phyloP scores from a whole-genome alignment of 2,888 invertebrate genomes.

The Ectropis crepuscularia region DNA sequence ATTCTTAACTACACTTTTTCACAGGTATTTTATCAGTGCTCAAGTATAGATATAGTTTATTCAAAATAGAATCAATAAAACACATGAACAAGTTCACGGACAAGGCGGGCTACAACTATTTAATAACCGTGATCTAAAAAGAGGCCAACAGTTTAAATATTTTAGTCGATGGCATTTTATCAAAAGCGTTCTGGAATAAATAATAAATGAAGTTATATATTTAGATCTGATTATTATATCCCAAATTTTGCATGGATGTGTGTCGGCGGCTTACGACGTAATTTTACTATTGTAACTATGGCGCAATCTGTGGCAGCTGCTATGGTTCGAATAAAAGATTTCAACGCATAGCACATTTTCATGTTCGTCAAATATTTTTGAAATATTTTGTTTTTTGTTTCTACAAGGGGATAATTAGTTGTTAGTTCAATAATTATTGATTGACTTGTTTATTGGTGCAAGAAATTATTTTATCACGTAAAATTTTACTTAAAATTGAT shows the following conservation, averaged over 20 bases:
- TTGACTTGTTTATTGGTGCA: not conserved
- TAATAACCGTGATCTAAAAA: not conserved
- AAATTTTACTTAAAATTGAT: no score
- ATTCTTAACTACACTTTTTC: no score
- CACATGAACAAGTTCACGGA: no score
- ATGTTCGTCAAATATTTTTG: slow-evolving; percentile 15
- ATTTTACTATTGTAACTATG: slow-evolving; percentile 19
- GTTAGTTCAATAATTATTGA: not conserved
- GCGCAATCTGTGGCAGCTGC: slow-evolving; percentile 17
- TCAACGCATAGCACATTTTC: slow-evolving; percentile 48
- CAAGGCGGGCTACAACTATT: not conserved
- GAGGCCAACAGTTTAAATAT: not conserved
- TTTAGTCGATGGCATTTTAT: not conserved
- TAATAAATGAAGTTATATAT: not conserved
- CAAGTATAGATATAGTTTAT: no score
- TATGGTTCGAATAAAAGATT: slow-evolving; percentile 47
- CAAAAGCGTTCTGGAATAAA: not conserved
- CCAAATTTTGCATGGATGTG: not conserved
- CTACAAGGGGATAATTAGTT: not conserved
- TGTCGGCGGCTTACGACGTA: slow-evolving; percentile 1
- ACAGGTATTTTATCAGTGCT: no score
- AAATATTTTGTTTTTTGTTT: not conserved
- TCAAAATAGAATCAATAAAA: no score
- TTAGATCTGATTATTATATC: not conserved
- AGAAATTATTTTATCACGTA: no score